Evolutionary conservation across 2,797 vertebrate species (phyloP).

Genomic region (Bovichtus diacanthus): DNA sequence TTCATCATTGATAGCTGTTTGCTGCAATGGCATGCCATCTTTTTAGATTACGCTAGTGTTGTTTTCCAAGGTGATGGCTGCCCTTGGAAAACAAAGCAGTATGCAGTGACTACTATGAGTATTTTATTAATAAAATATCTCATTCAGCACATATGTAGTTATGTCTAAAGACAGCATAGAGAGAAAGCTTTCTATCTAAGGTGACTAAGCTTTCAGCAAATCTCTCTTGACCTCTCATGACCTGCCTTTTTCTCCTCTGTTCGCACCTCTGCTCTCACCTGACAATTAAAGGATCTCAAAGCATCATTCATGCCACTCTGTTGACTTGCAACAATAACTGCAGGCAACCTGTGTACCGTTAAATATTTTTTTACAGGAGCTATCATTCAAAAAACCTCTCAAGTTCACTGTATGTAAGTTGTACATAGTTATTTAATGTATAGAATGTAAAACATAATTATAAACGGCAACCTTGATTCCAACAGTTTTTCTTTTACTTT

Average conservation of each 20-base stretch:
- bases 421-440: not conserved
- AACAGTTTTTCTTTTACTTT: not conserved
- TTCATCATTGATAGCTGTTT: not conserved
- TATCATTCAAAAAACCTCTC: not conserved
- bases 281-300: not conserved
- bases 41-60: not conserved
- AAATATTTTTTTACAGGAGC: not conserved
- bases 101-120: not conserved
- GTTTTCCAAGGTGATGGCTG: slow-evolving; percentile 27
- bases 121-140: slow-evolving; percentile 10
- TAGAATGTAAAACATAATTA: not conserved
- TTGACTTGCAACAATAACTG: not conserved
- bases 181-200: slow-evolving; percentile 8
- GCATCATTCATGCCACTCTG: not conserved
- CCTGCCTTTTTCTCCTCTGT: not conserved
- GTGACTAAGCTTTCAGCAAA: slow-evolving; percentile 21
- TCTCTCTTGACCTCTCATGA: slow-evolving; percentile 12
- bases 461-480: not conserved
- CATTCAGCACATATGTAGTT: not conserved
- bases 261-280: not conserved
- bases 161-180: not conserved
- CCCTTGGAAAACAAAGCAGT: slow-evolving; percentile 29
- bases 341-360: not conserved
- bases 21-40: not conserved
- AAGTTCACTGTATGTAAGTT: not conserved